These are phyloP conservation scores for Meghimatium bilineatum DNA, from an alignment of 2,888 invertebrate species.

Conservation along the genomic window DNA sequence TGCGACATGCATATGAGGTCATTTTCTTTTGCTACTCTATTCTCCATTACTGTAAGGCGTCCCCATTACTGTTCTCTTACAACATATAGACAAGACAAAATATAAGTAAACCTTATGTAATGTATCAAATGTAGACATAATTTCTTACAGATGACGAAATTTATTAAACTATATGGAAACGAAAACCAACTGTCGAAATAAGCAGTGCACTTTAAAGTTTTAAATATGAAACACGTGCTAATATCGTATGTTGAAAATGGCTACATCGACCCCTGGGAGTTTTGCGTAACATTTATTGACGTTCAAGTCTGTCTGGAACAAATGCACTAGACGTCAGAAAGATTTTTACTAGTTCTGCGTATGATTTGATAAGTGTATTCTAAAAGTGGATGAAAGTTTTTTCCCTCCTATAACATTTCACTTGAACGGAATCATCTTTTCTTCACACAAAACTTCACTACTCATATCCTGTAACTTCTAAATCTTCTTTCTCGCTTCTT, in stretches of 20 bases:
- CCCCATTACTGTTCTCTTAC: too few species aligned
- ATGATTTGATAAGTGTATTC: not conserved
- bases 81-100: too few species aligned
- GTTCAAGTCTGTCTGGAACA: not conserved
- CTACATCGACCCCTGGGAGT: not conserved
- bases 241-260: not conserved
- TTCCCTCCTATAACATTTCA: constrained; percentile 5
- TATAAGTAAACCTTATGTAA: not conserved
- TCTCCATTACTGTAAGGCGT: too few species aligned
- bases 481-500: not conserved
- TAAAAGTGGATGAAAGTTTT: not conserved
- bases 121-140: not conserved
- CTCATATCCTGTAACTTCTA: not conserved
- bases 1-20: too few species aligned
- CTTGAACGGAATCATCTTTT: not conserved
- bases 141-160: not conserved
- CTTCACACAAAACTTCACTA: not conserved
- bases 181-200: not conserved
- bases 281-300: constrained; percentile 1
- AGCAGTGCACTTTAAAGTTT: not conserved
- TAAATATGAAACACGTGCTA: not conserved
- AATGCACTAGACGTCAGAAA: constrained; percentile 7
- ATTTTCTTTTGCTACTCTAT: too few species aligned
- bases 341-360: not conserved
- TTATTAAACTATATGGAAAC: not conserved